Evolutionary conservation across 2,888 invertebrate genomes (phyloP).

Genomic region (Carpatolechia fugitivella): DNA sequence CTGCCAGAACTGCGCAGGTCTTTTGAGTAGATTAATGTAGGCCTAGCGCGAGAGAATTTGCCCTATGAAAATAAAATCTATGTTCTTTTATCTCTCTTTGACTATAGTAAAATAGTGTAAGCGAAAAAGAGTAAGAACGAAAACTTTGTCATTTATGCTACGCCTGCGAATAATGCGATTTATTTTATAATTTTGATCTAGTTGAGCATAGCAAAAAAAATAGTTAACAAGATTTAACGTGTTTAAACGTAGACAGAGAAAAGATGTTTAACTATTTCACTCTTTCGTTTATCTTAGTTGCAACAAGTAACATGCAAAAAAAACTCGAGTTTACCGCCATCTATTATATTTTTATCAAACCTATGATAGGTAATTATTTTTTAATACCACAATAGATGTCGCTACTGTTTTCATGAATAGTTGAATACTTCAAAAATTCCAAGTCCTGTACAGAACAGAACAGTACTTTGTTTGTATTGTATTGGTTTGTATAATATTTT

Average conservation of each 20-base stretch:
- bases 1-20: too few relatives aligned
- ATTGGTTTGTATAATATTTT: too few relatives aligned
- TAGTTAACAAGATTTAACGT: too few relatives aligned
- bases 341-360: background rate
- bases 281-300: too few relatives aligned
- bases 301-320: too few relatives aligned
- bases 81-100: background rate
- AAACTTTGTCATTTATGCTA: slow-evolving; percentile 9
- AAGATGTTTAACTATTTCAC: too few relatives aligned
- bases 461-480: too few relatives aligned
- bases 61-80: background rate
- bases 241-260: too few relatives aligned
- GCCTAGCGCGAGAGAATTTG: background rate
- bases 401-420: background rate
- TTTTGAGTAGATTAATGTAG: too few relatives aligned
- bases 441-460: too few relatives aligned
- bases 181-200: background rate
- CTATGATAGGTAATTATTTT: background rate
- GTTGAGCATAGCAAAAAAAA: background rate
- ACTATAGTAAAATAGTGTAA: background rate
- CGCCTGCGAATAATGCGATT: background rate
- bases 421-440: background rate
- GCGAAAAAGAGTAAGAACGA: background rate
- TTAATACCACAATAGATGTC: background rate
- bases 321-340: background rate